Percentiles rank a stretch among this genome's conserved stretches.
Conservation (phyloP, 2,113 vertebrate species). For the Melanostigma gelatinosum region DNA sequence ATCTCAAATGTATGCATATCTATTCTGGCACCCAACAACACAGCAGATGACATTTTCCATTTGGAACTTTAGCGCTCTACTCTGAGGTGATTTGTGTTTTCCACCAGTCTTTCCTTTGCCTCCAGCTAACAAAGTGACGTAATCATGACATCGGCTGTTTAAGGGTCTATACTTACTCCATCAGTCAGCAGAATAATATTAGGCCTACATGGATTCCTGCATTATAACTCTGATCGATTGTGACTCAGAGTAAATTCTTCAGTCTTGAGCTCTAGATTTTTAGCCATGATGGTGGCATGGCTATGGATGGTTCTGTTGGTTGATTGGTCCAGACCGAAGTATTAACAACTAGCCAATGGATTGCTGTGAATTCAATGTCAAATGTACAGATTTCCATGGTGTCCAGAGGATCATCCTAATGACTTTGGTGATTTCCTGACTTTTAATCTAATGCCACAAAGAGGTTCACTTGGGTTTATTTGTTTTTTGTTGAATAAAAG, state of each 20-base stretch:
- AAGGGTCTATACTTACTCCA: background rate
- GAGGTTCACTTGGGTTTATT: background rate
- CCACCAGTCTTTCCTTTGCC: background rate
- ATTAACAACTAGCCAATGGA: background rate
- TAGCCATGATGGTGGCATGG: background rate
- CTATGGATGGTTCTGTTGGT: background rate
- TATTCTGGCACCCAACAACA: background rate
- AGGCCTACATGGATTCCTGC: background rate
- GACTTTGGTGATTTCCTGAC: background rate
- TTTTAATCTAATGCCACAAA: background rate
- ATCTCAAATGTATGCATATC: background rate
- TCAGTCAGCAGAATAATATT: background rate
- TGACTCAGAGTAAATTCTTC: background rate
- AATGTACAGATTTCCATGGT: background rate
- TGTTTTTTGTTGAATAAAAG: background rate
- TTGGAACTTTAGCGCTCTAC: background rate
- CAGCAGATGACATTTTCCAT: background rate
- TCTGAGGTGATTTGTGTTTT: background rate
- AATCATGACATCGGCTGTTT: background rate
- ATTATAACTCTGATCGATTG: background rate
- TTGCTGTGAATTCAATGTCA: background rate
- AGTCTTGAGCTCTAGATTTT: background rate
- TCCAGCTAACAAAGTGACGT: background rate
- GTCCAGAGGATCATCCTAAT: background rate
- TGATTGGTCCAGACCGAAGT: background rate